phyloP scores from a whole-genome alignment of 2,113 vertebrate species.

The Columba janthina region DNA sequence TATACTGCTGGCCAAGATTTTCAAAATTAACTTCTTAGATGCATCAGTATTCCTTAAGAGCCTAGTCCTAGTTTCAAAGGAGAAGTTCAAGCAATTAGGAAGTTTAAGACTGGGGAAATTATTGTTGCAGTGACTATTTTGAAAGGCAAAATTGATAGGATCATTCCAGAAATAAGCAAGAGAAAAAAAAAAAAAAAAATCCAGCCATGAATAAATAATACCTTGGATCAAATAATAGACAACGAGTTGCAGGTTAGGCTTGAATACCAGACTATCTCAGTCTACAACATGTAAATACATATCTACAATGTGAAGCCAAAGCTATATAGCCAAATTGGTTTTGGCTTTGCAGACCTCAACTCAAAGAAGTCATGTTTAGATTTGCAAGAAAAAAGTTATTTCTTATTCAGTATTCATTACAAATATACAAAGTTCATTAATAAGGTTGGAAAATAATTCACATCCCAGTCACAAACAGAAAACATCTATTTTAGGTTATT shows the following conservation, averaged over 20 bases:
- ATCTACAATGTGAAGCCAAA: neutral
- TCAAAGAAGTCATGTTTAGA: neutral
- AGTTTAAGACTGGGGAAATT: neutral
- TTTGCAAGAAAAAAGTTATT: neutral
- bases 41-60: neutral
- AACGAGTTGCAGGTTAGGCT: neutral
- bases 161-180: neutral
- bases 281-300: conserved; percentile 11
- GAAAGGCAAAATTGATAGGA: neutral
- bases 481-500: neutral
- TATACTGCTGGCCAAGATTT: conserved; percentile 21
- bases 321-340: neutral
- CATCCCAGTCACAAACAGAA: neutral
- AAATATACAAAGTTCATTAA: neutral
- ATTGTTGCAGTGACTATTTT: neutral
- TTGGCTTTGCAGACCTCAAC: neutral
- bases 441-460: neutral
- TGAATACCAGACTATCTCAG: neutral
- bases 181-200: neutral
- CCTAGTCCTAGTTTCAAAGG: neutral
- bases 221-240: conserved; percentile 2
- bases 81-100: neutral
- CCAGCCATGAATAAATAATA: neutral
- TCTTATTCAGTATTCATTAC: neutral
- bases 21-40: neutral